These are phyloP conservation scores for Mesocentrotus franciscanus DNA, from an alignment of 53 echinoderm and acorn worm genomes.

Conservation along the genomic window DNA sequence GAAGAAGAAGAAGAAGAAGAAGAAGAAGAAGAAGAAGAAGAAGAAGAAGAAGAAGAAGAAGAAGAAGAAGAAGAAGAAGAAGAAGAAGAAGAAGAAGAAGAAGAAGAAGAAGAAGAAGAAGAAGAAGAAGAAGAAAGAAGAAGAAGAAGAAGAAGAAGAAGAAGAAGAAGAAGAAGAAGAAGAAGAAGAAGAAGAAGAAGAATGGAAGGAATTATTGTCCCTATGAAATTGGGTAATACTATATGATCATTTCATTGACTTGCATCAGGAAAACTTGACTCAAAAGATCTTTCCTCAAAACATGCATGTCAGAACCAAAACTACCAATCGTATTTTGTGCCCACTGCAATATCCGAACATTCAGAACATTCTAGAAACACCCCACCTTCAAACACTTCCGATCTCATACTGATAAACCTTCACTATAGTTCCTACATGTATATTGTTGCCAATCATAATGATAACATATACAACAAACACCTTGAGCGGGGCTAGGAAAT, in stretches of 20 bases:
- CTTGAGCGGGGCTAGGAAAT: conserved; percentile 1
- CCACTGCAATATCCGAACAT: background rate
- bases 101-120: conserved; percentile 10
- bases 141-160: background rate
- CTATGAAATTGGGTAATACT: too few relatives aligned
- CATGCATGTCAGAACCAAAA: background rate
- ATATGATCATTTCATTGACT: background rate
- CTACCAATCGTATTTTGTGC: background rate
- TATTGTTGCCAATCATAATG: background rate
- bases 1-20: background rate
- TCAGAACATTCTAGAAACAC: background rate
- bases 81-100: conserved; percentile 41
- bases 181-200: background rate
- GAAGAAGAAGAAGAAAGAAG: background rate
- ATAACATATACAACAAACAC: background rate
- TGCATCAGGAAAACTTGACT: background rate
- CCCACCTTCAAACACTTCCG: background rate
- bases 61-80: conserved; percentile 34
- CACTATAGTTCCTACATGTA: background rate
- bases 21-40: background rate
- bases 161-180: background rate
- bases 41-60: conserved; percentile 15
- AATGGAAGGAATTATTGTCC: background rate
- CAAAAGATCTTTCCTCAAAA: background rate
- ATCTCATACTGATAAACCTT: background rate